Evolutionary conservation across 2,888 invertebrate species (phyloP).

Genomic region (Pyrrhia umbra): DNA sequence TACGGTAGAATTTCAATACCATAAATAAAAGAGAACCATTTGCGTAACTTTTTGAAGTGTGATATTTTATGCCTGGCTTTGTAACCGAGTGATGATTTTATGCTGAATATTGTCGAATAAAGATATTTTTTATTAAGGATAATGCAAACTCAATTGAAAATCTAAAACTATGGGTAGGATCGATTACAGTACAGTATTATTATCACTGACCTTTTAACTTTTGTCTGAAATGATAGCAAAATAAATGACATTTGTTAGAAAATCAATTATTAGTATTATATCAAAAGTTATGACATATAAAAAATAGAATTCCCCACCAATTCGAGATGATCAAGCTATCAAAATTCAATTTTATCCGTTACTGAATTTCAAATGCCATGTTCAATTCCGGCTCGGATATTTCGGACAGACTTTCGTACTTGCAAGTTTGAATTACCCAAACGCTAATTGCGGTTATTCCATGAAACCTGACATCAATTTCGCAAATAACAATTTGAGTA

Average conservation of each 20-base stretch:
- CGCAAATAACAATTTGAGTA: conserved; percentile 74
- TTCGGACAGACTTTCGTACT: conserved; percentile 60
- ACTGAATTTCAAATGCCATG: conserved; percentile 39
- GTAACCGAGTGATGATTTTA: conserved; percentile 30
- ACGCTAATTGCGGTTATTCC: conserved; percentile 70
- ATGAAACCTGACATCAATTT: conserved; percentile 73
- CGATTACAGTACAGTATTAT: conserved; percentile 9
- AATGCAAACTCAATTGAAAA: too few relatives aligned
- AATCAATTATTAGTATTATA: conserved; percentile 31
- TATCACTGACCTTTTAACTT: conserved; percentile 25
- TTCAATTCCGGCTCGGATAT: conserved; percentile 52
- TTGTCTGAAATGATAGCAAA: conserved; percentile 20
- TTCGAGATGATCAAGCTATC: conserved; percentile 39
- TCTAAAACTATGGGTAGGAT: too few relatives aligned
- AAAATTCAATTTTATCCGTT: conserved; percentile 40
- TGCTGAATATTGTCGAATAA: not conserved
- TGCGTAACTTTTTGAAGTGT: conserved; percentile 14
- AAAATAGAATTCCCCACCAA: conserved; percentile 18
- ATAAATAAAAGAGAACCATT: not conserved
- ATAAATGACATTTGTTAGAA: conserved; percentile 23
- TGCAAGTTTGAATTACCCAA: conserved; percentile 68
- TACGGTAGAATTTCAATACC: conserved; percentile 10
- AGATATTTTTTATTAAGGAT: too few relatives aligned
- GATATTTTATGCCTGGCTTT: conserved; percentile 28
- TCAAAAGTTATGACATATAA: conserved; percentile 21